These are phyloP conservation scores for Haemorhous mexicanus DNA, from an alignment of 2,113 vertebrate genomes.

Conservation along the genomic window DNA sequence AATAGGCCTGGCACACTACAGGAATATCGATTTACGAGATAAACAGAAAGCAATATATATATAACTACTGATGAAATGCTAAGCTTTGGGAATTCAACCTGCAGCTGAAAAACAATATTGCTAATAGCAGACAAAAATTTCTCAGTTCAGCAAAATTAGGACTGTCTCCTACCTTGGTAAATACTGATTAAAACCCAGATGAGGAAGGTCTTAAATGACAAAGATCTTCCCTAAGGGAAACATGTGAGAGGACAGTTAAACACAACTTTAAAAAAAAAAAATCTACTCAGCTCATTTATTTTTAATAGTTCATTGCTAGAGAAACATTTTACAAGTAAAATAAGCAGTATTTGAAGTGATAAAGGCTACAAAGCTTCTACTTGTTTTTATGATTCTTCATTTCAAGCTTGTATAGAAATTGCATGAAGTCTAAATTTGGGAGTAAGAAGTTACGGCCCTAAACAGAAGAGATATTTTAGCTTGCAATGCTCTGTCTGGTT, in stretches of 20 bases:
- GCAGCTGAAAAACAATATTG: conserved; percentile 57
- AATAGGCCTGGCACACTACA: neutral
- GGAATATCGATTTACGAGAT: conserved; percentile 64
- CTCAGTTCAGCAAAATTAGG: neutral
- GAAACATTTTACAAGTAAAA: neutral
- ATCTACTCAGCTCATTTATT: neutral
- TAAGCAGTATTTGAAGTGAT: neutral
- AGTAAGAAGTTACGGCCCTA: neutral
- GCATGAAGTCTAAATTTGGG: neutral
- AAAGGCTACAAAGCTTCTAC: neutral
- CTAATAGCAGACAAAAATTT: conserved; percentile 34
- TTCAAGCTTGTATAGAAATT: neutral
- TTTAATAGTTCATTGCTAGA: neutral
- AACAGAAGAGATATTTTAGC: neutral
- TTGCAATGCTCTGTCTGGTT: neutral
- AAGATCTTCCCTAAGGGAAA: conserved; percentile 85
- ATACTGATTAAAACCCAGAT: conserved; percentile 83
- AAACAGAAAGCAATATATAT: conserved; percentile 56
- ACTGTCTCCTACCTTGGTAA: conserved; percentile 78
- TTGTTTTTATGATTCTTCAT: neutral
- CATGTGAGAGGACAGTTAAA: conserved; percentile 11
- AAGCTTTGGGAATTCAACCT: conserved; percentile 62
- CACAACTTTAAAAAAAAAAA: neutral
- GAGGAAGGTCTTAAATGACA: conserved; percentile 91
- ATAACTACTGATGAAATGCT: conserved; percentile 51